Evolutionary conservation across 92 coral and sea anemone species (phyloP), one percentile per base, ranked within the genome.

Genomic region (Epizoanthus rinbou): DNA sequence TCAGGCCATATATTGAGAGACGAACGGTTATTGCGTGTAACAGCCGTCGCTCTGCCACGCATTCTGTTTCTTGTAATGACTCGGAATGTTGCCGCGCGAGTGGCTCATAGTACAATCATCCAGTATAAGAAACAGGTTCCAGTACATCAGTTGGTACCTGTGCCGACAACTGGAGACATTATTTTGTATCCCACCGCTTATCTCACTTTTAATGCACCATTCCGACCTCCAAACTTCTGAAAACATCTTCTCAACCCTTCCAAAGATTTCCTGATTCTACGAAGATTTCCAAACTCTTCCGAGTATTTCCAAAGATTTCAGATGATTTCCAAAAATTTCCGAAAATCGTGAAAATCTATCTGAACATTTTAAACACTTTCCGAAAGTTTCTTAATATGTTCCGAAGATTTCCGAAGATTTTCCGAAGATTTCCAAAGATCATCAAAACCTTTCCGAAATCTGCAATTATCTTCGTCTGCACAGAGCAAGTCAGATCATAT

Each of bases 151-250:
- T 88, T 91, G 74, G 85, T 57, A 33, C 50, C 88, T 95, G 97
- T 95, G 98, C 97, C 97, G 95, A 95, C 93, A 91, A 76, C 98
- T 95, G 98, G 98, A 89, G 76, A 95, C 94, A 95, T 79, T n/a
- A 15, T 66, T 79, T 76, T 67, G 6, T 37, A 37, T 54, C 23
- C 54, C 22, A 17, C 85, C 69, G 57, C 25, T 54, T 66, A 43
- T 80, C 70, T 21, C 35, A 2, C 3, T 63, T 8, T 37, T 37
- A 1, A 37, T 37, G 5, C 43, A 37, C 1, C 5, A 37, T 3
- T 37, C 43, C 3, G 43, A 28, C 31, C 43, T 37, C 43, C 43
- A 4, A 37, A 37, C 43, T 0, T 37, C 6, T 3, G 43, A 37
- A 37, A 37, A 37, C 43, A 37, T 37, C 6, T 37, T 37, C 6